Conservation (phyloP, 2,888 invertebrate genomes). For the Drosophila borealis region DNA sequence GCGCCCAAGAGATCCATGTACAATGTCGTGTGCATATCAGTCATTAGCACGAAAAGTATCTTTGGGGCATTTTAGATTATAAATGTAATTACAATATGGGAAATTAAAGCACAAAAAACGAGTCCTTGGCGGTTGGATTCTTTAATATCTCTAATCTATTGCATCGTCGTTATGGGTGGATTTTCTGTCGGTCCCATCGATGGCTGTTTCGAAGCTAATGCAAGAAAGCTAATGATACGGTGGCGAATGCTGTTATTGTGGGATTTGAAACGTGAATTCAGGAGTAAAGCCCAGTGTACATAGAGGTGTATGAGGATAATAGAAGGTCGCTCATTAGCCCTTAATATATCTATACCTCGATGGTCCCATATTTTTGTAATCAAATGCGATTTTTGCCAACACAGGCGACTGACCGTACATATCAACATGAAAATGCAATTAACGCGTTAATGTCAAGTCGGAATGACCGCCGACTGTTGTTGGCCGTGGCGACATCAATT, state of each 20-base stretch:
- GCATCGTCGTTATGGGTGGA: neutral
- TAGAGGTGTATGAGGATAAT: constrained; percentile 5
- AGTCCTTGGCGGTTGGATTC: constrained; percentile 15
- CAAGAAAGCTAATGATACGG: constrained; percentile 58
- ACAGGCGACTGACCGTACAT: constrained; percentile 57
- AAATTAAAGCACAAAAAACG: constrained; percentile 20
- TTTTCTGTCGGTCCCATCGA: neutral
- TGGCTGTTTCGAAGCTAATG: constrained; percentile 10
- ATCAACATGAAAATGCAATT: constrained; percentile 79
- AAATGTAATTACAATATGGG: constrained; percentile 17
- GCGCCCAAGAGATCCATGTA: constrained; percentile 4
- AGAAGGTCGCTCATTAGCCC: constrained; percentile 59
- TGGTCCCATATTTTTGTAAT: constrained; percentile 9
- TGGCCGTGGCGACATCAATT: constrained; percentile 31
- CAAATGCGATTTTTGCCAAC: constrained; percentile 18
- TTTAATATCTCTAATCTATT: constrained; percentile 17
- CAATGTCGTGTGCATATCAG: constrained; percentile 2
- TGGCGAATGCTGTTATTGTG: constrained; percentile 65
- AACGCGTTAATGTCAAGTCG: constrained; percentile 74
- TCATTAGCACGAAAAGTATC: constrained; percentile 29
- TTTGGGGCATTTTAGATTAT: constrained; percentile 29
- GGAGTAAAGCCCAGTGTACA: neutral
- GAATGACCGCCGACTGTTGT: constrained; percentile 47
- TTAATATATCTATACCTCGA: constrained; percentile 29
- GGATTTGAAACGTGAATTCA: neutral